These are phyloP conservation scores for Podocnemis expansa DNA, from an alignment of 2,113 vertebrate genomes.

Conservation along the genomic window DNA sequence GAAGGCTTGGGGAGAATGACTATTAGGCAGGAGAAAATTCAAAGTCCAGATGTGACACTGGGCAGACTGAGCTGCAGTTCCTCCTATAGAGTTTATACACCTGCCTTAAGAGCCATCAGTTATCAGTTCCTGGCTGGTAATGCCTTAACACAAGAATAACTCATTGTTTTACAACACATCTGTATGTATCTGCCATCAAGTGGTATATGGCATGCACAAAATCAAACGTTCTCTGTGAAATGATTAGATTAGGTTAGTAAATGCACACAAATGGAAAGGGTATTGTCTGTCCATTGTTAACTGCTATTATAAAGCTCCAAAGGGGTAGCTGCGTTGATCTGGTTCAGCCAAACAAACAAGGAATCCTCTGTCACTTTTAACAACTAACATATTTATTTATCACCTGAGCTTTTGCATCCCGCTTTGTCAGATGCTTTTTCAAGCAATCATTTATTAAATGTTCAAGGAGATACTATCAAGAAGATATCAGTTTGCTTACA, in stretches of 20 bases:
- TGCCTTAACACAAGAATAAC: not conserved
- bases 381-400: no score
- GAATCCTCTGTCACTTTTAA: no score
- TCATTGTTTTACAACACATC: not conserved
- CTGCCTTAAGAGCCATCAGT: not conserved
- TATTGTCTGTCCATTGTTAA: not conserved
- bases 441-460: no score
- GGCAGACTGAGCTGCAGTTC: not conserved
- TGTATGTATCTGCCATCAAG: not conserved
- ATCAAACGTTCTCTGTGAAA: not conserved
- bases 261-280: not conserved
- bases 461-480: no score
- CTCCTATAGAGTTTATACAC: not conserved
- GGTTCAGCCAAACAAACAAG: no score
- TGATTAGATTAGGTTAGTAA: not conserved
- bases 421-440: no score
- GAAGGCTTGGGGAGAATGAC: not conserved
- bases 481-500: no score
- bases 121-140: not conserved
- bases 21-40: not conserved
- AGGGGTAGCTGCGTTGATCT: no score
- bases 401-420: no score
- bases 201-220: not conserved
- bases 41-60: not conserved
- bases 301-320: not conserved